Percentiles rank a stretch among this genome's conserved stretches.
phyloP scores from a whole-genome alignment of 1,140 invertebrate genomes.

The Yoshiicerus persimilis region DNA sequence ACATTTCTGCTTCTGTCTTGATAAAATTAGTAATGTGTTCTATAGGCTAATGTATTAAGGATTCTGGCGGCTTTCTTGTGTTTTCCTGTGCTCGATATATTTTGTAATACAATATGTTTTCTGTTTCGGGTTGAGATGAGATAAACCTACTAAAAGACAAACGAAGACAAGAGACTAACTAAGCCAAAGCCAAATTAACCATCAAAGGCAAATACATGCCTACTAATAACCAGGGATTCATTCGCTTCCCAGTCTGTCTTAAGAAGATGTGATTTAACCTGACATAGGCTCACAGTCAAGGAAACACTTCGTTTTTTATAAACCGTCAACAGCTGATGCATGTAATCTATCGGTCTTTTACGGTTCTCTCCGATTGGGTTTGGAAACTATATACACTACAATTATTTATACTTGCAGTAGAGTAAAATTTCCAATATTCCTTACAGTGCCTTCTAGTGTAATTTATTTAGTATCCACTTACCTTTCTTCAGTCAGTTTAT shows the following conservation, averaged over 20 bases:
- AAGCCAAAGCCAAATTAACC: background rate
- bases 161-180: background rate
- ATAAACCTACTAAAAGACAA: background rate
- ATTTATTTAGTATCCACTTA: background rate
- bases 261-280: background rate
- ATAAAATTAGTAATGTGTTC: background rate
- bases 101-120: background rate
- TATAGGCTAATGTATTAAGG: background rate
- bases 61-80: background rate
- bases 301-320: background rate
- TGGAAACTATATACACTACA: background rate
- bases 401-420: background rate
- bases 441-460: too few relatives aligned
- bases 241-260: background rate
- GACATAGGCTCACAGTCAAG: background rate
- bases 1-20: background rate
- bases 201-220: background rate
- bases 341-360: background rate
- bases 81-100: background rate
- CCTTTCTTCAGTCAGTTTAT: background rate
- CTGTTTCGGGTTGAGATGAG: background rate
- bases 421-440: background rate
- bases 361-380: background rate
- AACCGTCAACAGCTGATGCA: background rate
- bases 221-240: background rate